A percentile compares a stretch with the other conserved stretches of the same genome.
phyloP scores from a whole-genome alignment of 2,888 invertebrate species.

The Pterobdella sp. region DNA sequence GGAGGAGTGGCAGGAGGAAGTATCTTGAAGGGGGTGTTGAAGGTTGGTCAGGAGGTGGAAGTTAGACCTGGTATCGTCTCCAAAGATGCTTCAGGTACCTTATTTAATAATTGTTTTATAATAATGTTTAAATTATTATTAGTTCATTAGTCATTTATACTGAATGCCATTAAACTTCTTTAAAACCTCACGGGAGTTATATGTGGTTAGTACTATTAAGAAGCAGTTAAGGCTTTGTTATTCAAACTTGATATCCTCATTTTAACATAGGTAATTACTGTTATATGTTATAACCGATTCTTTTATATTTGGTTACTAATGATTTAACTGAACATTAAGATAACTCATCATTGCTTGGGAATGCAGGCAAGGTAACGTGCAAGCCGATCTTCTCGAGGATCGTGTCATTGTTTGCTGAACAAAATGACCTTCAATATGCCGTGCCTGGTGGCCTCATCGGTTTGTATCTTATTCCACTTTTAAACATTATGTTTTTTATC shows the following conservation, averaged over 20 bases:
- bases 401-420: slow-evolving; percentile 92
- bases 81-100: slow-evolving; percentile 67
- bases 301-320: no score
- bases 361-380: slow-evolving; percentile 86
- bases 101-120: no score
- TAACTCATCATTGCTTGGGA: neutral
- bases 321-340: no score
- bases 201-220: no score
- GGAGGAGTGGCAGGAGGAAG: slow-evolving; percentile 99
- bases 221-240: no score
- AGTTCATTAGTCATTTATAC: no score
- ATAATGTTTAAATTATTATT: no score
- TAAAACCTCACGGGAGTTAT: no score
- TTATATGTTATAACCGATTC: no score
- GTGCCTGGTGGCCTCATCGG: slow-evolving; percentile 98
- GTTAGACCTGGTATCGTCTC: slow-evolving; percentile 93
- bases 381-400: slow-evolving; percentile 92
- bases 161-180: no score
- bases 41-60: slow-evolving; percentile 96
- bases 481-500: neutral
- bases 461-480: slow-evolving; percentile 41
- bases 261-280: no score
- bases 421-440: slow-evolving; percentile 92
- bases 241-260: no score
- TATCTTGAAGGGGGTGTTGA: slow-evolving; percentile 86